Percentiles rank a stretch among this genome's conserved stretches.
Conservation (phyloP, 92 coral and sea anemone genomes). For the Porites lobata region DNA sequence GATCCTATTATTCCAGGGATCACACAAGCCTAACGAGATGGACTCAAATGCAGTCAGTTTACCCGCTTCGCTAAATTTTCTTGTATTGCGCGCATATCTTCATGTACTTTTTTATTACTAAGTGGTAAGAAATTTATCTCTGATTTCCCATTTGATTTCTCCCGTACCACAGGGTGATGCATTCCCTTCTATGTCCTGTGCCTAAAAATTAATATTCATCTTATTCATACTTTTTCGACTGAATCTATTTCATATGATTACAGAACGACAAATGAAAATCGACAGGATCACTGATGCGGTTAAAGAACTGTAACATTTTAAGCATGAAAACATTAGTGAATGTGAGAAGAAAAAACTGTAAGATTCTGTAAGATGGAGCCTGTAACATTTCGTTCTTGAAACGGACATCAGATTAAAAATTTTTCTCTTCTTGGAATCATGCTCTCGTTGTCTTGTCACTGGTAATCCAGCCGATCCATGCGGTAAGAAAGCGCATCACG, state of each 20-base stretch:
- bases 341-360: neutral
- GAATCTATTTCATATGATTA: constrained; percentile 3
- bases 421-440: too few relatives aligned
- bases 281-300: constrained; percentile 15
- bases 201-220: constrained; percentile 1
- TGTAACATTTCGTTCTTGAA: too few relatives aligned
- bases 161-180: neutral
- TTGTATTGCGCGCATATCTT: neutral
- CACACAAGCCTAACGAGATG: constrained; percentile 10
- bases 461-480: too few relatives aligned
- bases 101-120: neutral
- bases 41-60: neutral
- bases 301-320: neutral
- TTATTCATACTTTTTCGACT: constrained; percentile 11
- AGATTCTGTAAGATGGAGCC: too few relatives aligned
- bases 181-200: neutral
- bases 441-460: too few relatives aligned
- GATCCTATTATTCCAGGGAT: constrained; percentile 38
- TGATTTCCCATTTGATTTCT: neutral
- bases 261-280: constrained; percentile 3
- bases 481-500: too few relatives aligned
- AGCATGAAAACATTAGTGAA: neutral
- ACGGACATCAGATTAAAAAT: too few relatives aligned
- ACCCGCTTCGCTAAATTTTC: neutral
- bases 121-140: neutral